Percentiles rank a stretch among this genome's conserved stretches.
phyloP scores from a whole-genome alignment of 2,888 invertebrate species.

The Arrhopalites spinosus region DNA sequence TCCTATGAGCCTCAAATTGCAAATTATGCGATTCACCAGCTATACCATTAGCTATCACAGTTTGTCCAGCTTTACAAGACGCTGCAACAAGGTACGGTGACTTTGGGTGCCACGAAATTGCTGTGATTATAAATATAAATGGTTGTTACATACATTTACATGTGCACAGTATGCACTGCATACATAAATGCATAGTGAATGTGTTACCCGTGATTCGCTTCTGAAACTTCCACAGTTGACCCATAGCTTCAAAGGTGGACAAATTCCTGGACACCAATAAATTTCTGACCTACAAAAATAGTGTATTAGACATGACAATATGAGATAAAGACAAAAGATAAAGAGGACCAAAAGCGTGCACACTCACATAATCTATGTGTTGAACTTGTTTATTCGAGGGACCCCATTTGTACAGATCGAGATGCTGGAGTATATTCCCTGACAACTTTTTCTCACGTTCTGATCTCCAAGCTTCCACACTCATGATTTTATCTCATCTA shows the following conservation, averaged over 20 bases:
- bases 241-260: neutral
- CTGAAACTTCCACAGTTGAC: neutral
- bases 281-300: too few species aligned
- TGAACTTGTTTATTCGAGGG: neutral
- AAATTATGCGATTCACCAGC: neutral
- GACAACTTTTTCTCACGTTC: neutral
- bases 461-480: neutral
- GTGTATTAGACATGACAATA: too few species aligned
- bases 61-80: conserved; percentile 50
- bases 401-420: neutral
- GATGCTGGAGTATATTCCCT: neutral
- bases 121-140: neutral
- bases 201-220: conserved; percentile 29
- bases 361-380: neutral
- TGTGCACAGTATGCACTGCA: neutral
- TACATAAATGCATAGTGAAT: neutral
- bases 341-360: too few species aligned
- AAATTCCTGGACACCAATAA: neutral
- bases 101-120: conserved; percentile 46
- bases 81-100: conserved; percentile 42
- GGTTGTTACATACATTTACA: neutral
- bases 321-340: too few species aligned
- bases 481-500: neutral
- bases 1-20: too few species aligned
- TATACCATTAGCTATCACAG: conserved; percentile 20